Base-by-base conservation (phyloP, 2,888 invertebrate species). In the Hyles lineata region DNA sequence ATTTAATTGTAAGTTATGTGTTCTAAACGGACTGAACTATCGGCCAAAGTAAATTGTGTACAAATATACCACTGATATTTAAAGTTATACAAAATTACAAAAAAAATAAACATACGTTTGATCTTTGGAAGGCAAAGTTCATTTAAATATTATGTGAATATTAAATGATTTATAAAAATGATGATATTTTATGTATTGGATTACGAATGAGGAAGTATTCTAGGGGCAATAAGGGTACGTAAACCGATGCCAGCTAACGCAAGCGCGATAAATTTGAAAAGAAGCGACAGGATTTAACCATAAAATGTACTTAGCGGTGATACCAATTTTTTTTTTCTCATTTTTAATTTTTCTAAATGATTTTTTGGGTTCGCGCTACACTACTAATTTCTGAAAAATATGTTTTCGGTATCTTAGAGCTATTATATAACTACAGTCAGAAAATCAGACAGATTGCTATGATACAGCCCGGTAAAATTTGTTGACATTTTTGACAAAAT, bases 291-390 rank as follows among this genome's bases (percentile, higher is more conserved):
- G 61, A 61, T 29, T 61, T 61, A 25, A 17, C 25, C 25, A 61
- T 60, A 61, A 29, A 61, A 61, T 32, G 29, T 61, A 19, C 61
- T 61, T 61, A 61, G 61, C 29, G 61, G 32, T 61, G 29, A 29
- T 19, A 32, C 29, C 19, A 61, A 25, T 25, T 58, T n/a, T n/a
- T n/a, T n/a, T n/a, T n/a, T n/a, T n/a, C n/a, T n/a, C n/a, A n/a
- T n/a, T n/a, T n/a, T n/a, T n/a, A n/a, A n/a, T n/a, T n/a, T n/a
- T n/a, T n/a, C n/a, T n/a, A n/a, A n/a, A n/a, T n/a, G n/a, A n/a
- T n/a, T n/a, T n/a, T n/a, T n/a, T n/a, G n/a, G n/a, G n/a, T n/a
- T n/a, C n/a, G n/a, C n/a, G n/a, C n/a, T n/a, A n/a, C n/a, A n/a
- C n/a, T n/a, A n/a, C n/a, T n/a, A n/a, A n/a, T n/a, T n/a, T n/a